Conservation (phyloP, 2,888 invertebrate species). For the Hemistola chrysoprasaria region DNA sequence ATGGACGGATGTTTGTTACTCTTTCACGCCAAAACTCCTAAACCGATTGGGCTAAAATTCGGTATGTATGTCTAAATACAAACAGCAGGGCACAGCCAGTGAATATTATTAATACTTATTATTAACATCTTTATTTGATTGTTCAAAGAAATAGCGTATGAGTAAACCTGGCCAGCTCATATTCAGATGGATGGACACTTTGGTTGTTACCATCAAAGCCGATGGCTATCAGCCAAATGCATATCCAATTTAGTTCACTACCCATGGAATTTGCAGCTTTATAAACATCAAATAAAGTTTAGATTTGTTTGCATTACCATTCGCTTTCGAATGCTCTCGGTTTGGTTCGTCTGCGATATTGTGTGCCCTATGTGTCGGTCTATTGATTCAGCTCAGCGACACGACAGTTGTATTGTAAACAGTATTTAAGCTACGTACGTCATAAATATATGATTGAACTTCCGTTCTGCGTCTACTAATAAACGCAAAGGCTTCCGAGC, state of each 20-base stretch:
- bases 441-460: too few species aligned
- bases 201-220: neutral
- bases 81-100: too few species aligned
- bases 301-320: constrained; percentile 23
- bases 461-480: too few species aligned
- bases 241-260: constrained; percentile 3
- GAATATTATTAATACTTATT: too few species aligned
- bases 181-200: constrained; percentile 1
- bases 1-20: too few species aligned
- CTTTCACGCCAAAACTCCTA: too few species aligned
- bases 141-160: too few species aligned
- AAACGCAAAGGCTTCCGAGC: too few species aligned
- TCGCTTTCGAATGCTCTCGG: constrained; percentile 33
- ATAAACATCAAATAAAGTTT: constrained; percentile 1
- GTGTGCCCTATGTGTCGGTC: constrained; percentile 43
- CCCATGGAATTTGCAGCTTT: constrained; percentile 1
- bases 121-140: too few species aligned
- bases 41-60: too few species aligned
- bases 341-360: constrained; percentile 48
- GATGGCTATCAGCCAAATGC: neutral
- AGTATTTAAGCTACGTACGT: constrained; percentile 7
- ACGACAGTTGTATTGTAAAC: constrained; percentile 35
- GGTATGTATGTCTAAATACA: too few species aligned
- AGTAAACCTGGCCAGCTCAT: too few species aligned
- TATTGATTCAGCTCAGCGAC: constrained; percentile 67